These are phyloP conservation scores for Sphyrna mokarran DNA, from an alignment of 2,113 vertebrate genomes.

Conservation along the genomic window DNA sequence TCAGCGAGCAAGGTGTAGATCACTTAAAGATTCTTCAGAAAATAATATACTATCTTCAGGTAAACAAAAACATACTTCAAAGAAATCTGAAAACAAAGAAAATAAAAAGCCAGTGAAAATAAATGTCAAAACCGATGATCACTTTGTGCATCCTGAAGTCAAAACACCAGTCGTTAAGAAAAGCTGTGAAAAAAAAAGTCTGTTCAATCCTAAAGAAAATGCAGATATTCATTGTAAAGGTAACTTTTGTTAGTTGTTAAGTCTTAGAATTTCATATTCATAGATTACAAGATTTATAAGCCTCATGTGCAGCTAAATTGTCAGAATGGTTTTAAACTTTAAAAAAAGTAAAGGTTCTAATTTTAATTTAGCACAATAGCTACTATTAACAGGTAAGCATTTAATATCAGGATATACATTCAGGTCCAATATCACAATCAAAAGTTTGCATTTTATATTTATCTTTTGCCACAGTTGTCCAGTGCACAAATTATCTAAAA, in stretches of 20 bases:
- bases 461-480: background rate
- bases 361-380: background rate
- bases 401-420: background rate
- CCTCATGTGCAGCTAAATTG: constrained; percentile 43
- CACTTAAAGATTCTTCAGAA: constrained; percentile 43
- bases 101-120: constrained; percentile 52
- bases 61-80: constrained; percentile 47
- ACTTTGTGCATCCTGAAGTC: constrained; percentile 63
- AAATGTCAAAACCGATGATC: constrained; percentile 47
- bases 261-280: constrained; percentile 48
- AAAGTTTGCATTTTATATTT: background rate
- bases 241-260: constrained; percentile 43
- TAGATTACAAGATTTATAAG: constrained; percentile 47
- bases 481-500: background rate
- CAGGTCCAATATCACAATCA: background rate
- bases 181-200: constrained; percentile 51
- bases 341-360: background rate
- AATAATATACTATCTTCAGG: constrained; percentile 38
- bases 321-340: constrained; percentile 36
- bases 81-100: constrained; percentile 68
- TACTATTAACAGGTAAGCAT: background rate
- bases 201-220: constrained; percentile 53
- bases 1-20: constrained; percentile 45
- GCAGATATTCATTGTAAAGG: constrained; percentile 47
- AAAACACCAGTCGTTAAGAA: constrained; percentile 59